Base-by-base conservation (phyloP, 1,140 invertebrate genomes). In the Heterodera carotae region DNA sequence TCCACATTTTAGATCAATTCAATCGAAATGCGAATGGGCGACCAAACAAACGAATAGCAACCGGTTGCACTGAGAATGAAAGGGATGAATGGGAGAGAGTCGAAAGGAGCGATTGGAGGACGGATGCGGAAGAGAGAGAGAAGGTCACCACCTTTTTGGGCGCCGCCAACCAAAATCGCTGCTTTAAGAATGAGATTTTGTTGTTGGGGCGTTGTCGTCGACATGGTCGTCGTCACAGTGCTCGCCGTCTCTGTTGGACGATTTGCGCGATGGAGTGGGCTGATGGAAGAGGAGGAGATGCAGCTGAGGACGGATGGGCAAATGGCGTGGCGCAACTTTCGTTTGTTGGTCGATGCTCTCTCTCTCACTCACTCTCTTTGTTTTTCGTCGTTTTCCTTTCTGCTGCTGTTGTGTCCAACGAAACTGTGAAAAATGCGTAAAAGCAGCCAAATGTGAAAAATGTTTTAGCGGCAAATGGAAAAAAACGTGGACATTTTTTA, bases 161-260 rank as follows among this genome's bases (percentile, higher is more conserved):
- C 91, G 6, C 91, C 91, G 68, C 91, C 91, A 73, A 92, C 90
- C 62, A 92, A 85, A 77, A 92, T 91, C 2, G 92, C 90, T 56
- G 91, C 91, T 86, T 92, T 92, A 66, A 90, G 33, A 66, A 66
- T 29, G 25, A 5, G 25, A 18, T 56, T 56, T 56, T 56, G 48
- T 56, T 56, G 39, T 43, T 43, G 48, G 48, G 48, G 48, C 48
- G 48, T 56, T 56, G 22, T 56, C 48, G 48, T 15, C 48, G 48
- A 18, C 48, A 22, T 56, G 12, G 22, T 22, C 22, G 3, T 22
- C 15, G 4, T 53, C 48, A 5, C 39, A 10, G 39, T 4, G 48
- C 18, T 56, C 48, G 48, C 48, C 48, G 15, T 15, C 22, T 5
- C 48, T 43, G 12, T 22, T 56, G 48, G n/a, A n/a, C 18, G 48